Base-by-base conservation (phyloP, 2,113 vertebrate species). In the Polypterus senegalus region DNA sequence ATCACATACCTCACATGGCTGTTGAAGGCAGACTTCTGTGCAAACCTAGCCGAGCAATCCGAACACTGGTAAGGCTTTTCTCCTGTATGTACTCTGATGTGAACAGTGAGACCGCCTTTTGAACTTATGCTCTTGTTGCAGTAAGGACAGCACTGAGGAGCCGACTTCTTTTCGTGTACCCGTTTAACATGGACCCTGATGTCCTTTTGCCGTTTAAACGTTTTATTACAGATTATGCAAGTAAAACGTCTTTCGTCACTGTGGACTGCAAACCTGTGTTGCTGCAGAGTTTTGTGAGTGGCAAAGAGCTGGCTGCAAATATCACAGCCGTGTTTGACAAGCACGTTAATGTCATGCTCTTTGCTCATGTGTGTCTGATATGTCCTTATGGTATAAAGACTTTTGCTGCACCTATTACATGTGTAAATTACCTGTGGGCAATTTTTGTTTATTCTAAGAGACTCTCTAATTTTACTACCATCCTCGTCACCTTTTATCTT, bases 21-120 rank as follows among this genome's bases (percentile, higher is more conserved):
- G 43, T 58, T 71, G 65, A 67, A 75, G 27, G 79, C 65, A 49
- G 79, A 76, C 7, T 69, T 67, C 67, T 73, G 81, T 44, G 76
- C 47, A 46, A 84, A 85, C 67, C 71, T 67, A 61, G 75, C 63
- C 0, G 73, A 57, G 62, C 80, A 81, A 52, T 0, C 58, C 0
- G 63, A 7, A 1, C 74, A 79, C 6, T 43, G 49, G 5, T 70
- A 81, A 1, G 71, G 76, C 9, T 76, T 69, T 46, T 83, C 70
- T 4, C 68, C 46, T 0, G 57, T 63, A 61, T 71, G 73, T 0
- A 63, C 74, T 54, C 49, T 60, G 4, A 74, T 5, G 62, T 77
- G 75, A 55, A 62, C 56, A 0, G 61, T 63, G 9, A 79, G 65
- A 10, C 74, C 58, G 0, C 67, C 67, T 63, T 74, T 64, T 57